phyloP scores from a whole-genome alignment of 2,113 vertebrate species.

The Sialia sialis region DNA sequence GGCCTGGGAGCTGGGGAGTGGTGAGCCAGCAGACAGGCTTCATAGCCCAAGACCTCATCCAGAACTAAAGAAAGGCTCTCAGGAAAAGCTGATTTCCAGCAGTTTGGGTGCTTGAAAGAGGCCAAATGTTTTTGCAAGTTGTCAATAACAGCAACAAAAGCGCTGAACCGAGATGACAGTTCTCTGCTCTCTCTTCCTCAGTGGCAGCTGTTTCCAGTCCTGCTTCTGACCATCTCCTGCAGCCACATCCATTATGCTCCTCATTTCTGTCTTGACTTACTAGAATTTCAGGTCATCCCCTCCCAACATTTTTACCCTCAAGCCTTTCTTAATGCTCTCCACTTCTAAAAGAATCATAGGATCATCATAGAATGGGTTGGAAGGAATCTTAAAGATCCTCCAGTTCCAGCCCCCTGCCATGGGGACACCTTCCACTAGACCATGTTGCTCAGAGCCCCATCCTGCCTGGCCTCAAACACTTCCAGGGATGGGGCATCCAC shows the following conservation, averaged over 20 bases:
- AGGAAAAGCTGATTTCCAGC: not conserved
- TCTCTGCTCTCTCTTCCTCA: not conserved
- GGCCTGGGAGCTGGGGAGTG: not conserved
- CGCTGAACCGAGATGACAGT: fast-evolving
- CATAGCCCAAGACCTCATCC: not conserved
- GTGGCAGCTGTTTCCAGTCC: not conserved
- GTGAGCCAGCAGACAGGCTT: not conserved
- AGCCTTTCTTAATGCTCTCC: not conserved
- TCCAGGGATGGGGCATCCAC: not conserved
- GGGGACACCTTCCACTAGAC: not conserved
- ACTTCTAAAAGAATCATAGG: not conserved
- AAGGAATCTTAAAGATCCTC: not conserved
- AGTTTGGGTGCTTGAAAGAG: not conserved
- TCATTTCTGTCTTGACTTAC: not conserved
- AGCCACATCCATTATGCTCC: not conserved
- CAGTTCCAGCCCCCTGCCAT: not conserved
- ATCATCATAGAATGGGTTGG: not conserved
- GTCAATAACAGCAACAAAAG: not conserved
- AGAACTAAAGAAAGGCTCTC: not conserved
- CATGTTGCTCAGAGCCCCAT: not conserved
- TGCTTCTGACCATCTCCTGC: not conserved
- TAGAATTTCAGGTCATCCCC: not conserved
- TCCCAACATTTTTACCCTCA: not conserved
- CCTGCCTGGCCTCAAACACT: not conserved
- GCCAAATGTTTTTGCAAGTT: not conserved